phyloP scores from a whole-genome alignment of 2,113 vertebrate species.

The Otis tarda region DNA sequence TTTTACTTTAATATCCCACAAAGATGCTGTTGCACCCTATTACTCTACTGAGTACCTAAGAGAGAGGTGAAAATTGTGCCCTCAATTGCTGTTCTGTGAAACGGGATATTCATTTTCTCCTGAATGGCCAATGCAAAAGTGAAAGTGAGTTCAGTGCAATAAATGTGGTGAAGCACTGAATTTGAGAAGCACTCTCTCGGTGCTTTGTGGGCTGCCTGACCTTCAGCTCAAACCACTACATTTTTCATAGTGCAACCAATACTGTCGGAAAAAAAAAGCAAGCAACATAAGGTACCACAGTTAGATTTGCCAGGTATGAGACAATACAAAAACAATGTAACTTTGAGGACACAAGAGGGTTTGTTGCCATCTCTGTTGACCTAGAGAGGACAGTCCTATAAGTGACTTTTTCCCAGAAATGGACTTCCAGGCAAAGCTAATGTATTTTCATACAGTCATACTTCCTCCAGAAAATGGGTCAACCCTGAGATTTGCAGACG shows the following conservation, averaged over 20 bases:
- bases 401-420: neutral
- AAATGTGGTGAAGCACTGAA: conserved; percentile 21
- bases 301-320: conserved; percentile 33
- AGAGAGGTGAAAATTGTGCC: neutral
- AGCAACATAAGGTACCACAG: neutral
- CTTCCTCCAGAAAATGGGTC: neutral
- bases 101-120: neutral
- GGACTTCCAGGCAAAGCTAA: neutral
- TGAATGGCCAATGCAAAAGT: neutral
- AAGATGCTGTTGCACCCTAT: neutral
- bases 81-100: neutral
- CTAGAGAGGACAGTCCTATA: neutral
- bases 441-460: neutral
- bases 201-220: conserved; percentile 50
- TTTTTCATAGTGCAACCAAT: conserved; percentile 16
- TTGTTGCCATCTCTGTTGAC: neutral
- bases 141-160: conserved; percentile 13
- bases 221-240: conserved; percentile 47
- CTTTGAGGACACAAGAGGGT: neutral
- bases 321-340: neutral
- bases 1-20: neutral
- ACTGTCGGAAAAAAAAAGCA: neutral
- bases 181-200: neutral
- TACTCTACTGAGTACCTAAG: neutral
- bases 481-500: neutral